Evolutionary conservation across 2,797 vertebrate species (phyloP).

Genomic region (Notamacropus eugenii): DNA sequence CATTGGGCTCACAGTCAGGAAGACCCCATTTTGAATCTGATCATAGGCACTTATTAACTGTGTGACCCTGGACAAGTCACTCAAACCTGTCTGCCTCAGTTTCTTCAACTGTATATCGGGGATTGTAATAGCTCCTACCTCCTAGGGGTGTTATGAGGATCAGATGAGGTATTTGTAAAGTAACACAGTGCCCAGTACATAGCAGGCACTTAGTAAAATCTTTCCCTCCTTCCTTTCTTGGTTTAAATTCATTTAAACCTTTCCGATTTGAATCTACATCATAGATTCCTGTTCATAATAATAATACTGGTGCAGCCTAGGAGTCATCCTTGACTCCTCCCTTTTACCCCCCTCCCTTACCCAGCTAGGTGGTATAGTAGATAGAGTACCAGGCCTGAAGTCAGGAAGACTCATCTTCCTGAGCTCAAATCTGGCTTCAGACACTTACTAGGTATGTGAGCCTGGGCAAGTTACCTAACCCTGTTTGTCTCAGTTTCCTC

Average conservation of each 20-base stretch:
- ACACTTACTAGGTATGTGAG: not conserved
- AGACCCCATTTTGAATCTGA: not conserved
- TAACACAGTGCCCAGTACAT: not conserved
- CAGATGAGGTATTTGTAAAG: not conserved
- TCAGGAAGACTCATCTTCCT: not conserved
- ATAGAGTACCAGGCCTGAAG: not conserved
- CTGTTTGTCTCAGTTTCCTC: not conserved
- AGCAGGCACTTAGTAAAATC: not conserved
- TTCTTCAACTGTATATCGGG: conserved; percentile 7
- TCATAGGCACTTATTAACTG: not conserved
- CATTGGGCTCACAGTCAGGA: not conserved
- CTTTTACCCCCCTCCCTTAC: not conserved
- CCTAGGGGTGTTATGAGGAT: not conserved
- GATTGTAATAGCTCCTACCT: not conserved
- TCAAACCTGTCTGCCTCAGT: conserved; percentile 9
- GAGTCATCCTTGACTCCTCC: not conserved
- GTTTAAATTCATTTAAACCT: not conserved
- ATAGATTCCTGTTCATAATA: not conserved
- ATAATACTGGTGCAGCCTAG: not conserved
- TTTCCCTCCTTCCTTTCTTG: not conserved
- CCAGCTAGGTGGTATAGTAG: not conserved
- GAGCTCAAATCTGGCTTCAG: not conserved
- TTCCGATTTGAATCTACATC: not conserved
- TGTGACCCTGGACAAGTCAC: not conserved
- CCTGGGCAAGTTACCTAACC: not conserved